Percentiles rank a stretch among this genome's conserved stretches.
Evolutionary conservation across 64 coral and sea anemone species (phyloP).

Genomic region (Dendrophyllia cribrosa): DNA sequence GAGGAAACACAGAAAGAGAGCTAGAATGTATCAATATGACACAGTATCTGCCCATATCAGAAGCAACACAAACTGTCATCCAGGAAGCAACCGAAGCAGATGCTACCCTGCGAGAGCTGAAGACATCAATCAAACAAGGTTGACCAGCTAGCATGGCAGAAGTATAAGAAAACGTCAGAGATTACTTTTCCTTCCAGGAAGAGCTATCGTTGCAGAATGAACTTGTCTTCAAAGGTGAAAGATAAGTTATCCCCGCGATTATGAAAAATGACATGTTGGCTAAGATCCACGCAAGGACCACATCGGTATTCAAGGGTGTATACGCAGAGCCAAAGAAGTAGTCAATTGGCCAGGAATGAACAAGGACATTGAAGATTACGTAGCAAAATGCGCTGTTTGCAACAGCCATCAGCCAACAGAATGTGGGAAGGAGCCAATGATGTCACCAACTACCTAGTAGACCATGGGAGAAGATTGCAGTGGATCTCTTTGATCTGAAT

Average conservation of each 20-base stretch:
- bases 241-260: neutral
- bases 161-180: neutral
- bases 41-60: conserved; percentile 62
- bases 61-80: conserved; percentile 20
- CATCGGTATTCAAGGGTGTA: neutral
- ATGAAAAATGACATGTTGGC: neutral
- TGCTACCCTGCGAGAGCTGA: neutral
- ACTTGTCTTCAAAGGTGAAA: neutral
- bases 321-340: neutral
- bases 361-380: neutral
- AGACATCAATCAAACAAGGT: conserved; percentile 20
- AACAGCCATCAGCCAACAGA: neutral
- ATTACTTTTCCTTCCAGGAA: conserved; percentile 50
- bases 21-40: conserved; percentile 30
- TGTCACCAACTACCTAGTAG: neutral
- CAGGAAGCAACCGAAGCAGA: conserved; percentile 20
- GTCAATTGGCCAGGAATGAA: conserved; percentile 33
- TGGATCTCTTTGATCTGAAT: conserved; percentile 19
- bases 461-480: conserved; percentile 21
- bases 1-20: conserved; percentile 53
- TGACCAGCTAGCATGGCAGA: conserved; percentile 16
- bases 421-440: neutral
- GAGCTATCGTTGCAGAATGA: conserved; percentile 1
- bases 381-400: neutral
- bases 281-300: conserved; percentile 5